Evolutionary conservation across 2,888 invertebrate species (phyloP).

Genomic region (Trissonchulus sp.): DNA sequence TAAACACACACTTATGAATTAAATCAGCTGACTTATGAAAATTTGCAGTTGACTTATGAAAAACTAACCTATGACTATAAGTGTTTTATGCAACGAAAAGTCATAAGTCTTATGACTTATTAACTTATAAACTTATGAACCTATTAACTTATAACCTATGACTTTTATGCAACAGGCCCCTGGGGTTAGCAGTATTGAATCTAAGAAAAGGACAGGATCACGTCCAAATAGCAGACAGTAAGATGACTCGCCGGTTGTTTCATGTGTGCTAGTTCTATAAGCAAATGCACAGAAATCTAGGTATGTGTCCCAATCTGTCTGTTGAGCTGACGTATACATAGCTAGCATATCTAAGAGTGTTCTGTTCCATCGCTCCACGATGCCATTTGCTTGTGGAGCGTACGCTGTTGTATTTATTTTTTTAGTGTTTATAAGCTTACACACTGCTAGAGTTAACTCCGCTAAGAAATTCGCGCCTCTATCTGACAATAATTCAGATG

Average conservation of each 20-base stretch:
- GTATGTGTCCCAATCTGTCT: conserved; percentile 26
- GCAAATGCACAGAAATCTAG: background rate
- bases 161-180: no score
- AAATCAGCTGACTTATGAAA: no score
- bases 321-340: conserved; percentile 38
- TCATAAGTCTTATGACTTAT: no score
- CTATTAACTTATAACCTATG: no score
- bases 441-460: conserved; percentile 31
- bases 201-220: no score
- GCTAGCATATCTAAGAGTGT: conserved; percentile 39
- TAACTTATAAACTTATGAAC: no score
- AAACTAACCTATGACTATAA: no score
- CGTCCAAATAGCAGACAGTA: conserved; percentile 5
- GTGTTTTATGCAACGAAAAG: no score
- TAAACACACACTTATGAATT: no score
- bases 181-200: no score
- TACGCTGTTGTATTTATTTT: conserved; percentile 35
- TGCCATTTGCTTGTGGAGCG: conserved; percentile 37
- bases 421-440: conserved; percentile 30
- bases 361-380: conserved; percentile 39
- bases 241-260: background rate
- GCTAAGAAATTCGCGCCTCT: conserved; percentile 36
- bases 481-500: conserved; percentile 36
- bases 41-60: no score
- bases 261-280: conserved; percentile 18